Conservation (phyloP, 1,140 invertebrate species). For the Popillia japonica region DNA sequence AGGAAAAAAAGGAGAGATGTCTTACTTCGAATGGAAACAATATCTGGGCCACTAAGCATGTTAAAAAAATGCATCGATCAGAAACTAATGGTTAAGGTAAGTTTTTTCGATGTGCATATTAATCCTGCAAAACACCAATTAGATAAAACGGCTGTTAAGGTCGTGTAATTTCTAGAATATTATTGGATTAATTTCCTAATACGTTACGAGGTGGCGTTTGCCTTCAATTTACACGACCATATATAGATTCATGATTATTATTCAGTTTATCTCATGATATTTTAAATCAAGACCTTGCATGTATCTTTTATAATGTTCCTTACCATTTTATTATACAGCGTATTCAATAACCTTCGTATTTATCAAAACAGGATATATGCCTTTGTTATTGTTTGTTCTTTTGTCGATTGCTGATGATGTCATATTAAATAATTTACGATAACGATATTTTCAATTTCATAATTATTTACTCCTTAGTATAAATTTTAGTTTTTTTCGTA, state of each 20-base stretch:
- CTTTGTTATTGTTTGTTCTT: slow-evolving; percentile 29
- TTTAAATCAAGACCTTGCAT: slow-evolving; percentile 21
- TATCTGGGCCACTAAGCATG: slow-evolving; percentile 65
- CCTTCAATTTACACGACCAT: background rate
- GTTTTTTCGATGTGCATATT: background rate
- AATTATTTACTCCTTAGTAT: background rate
- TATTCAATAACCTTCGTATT: slow-evolving; percentile 29
- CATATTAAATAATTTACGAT: slow-evolving; percentile 20
- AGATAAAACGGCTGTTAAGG: too few relatives aligned
- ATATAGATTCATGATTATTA: slow-evolving; percentile 13
- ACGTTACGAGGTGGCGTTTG: background rate
- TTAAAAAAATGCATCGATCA: slow-evolving; percentile 70
- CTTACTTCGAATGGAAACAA: slow-evolving; percentile 69
- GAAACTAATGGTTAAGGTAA: slow-evolving; percentile 71
- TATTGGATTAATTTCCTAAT: background rate
- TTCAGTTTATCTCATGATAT: background rate
- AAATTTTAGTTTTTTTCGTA: background rate
- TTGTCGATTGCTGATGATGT: slow-evolving; percentile 17
- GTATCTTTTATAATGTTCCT: background rate
- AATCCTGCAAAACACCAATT: background rate
- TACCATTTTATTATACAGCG: background rate
- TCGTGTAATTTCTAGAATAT: background rate
- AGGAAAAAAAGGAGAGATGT: slow-evolving; percentile 63
- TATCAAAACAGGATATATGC: slow-evolving; percentile 30
- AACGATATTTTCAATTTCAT: background rate